Evolutionary conservation across 2,888 invertebrate species (phyloP), one percentile per base, ranked within the genome.

Genomic region (Drosophila austrosaltans): DNA sequence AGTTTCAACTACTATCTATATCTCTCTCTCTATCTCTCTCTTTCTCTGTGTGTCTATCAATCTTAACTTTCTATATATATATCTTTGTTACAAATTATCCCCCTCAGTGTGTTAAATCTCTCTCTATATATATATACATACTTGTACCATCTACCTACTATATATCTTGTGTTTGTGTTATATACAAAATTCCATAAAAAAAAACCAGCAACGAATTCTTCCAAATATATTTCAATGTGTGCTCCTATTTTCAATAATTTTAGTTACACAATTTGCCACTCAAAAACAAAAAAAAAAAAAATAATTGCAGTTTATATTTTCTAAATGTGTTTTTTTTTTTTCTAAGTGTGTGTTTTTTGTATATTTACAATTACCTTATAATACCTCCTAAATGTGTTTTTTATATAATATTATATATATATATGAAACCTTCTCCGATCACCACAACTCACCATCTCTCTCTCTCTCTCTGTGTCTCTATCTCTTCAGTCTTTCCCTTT

Each of bases 381-480:
- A 16, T 16, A 16, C 16, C 16, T 16, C 16, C 48, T 48, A 48
- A 48, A 25, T 48, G 48, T 48, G 48, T 48, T 48, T 48, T 25
- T 48, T 25, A 25, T 48, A 48, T 48, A 48, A 10, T 48, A 10
- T 25, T 25, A 10, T 7, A 48, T 20, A 22, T 20, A 22, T 25
- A 48, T 48, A 48, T 25, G 12, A 25, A 7, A 20, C 7, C 48
- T 16, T 16, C 48, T 10, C 42, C 16, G 42, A 42, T 16, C 42
- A 42, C 16, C 22, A 48, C 25, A 25, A 48, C 22, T 48, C 48
- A 10, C 48, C 22, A 5, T 42, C 5, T 39, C 39, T 39, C 39
- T 39, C 12, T 75, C 28, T 69, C 61, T 76, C 68, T 74, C 61
- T 77, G 44, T 77, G 66, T 74, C 56, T 70, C 42, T 71, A 40